phyloP scores from a whole-genome alignment of 1,140 invertebrate genomes.

The Telenomus remus region DNA sequence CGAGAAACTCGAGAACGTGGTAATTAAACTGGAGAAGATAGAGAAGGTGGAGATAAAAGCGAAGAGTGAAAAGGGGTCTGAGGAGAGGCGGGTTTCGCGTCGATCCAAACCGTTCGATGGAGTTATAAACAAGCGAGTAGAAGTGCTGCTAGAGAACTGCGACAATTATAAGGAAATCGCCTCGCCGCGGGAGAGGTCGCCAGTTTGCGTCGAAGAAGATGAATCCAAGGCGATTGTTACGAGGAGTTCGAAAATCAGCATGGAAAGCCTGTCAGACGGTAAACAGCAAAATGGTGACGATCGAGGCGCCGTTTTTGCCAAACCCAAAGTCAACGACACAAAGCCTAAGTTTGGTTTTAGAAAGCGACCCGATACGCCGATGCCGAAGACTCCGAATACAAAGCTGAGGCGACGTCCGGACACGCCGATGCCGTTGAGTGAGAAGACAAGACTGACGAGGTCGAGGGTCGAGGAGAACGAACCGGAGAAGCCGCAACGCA shows the following conservation, averaged over 20 bases:
- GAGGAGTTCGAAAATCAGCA: conserved; percentile 9
- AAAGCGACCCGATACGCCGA: conserved; percentile 61
- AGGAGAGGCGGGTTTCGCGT: conserved; percentile 79
- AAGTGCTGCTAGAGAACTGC: conserved; percentile 33
- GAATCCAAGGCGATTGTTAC: conserved; percentile 6
- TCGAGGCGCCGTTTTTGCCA: neutral
- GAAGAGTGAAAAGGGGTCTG: conserved; percentile 71
- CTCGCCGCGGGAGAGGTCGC: conserved; percentile 7
- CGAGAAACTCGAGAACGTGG: conserved; percentile 58
- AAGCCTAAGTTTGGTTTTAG: too few species aligned
- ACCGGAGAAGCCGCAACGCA: conserved; percentile 68
- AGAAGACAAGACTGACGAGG: conserved; percentile 7
- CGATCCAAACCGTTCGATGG: conserved; percentile 4
- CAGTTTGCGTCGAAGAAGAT: neutral
- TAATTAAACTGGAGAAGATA: neutral
- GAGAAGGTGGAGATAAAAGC: neutral
- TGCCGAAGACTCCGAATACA: conserved; percentile 21
- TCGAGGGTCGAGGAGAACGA: conserved; percentile 14
- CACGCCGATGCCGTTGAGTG: conserved; percentile 11
- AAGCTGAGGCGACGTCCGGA: conserved; percentile 16
- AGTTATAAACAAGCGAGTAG: conserved; percentile 21
- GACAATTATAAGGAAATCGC: conserved; percentile 27
- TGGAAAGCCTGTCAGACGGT: neutral
- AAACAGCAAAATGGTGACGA: conserved; percentile 16
- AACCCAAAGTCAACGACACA: too few species aligned